Evolutionary conservation across 2,797 vertebrate genomes (phyloP), one percentile per base, ranked within the genome.

Genomic region (Ctenopoma kingsleyae): DNA sequence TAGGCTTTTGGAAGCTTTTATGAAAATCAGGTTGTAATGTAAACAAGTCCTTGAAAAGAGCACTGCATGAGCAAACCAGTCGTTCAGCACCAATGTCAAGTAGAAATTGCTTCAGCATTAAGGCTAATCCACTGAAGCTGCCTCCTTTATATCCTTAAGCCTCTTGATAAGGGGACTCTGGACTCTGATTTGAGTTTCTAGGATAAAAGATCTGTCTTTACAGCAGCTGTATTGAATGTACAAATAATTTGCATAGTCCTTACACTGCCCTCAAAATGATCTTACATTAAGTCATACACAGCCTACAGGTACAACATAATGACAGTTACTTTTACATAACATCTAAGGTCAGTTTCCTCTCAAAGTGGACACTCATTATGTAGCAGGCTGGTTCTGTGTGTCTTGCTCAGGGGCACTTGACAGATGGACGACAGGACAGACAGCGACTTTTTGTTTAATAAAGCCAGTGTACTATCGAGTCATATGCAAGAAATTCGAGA

Each of bases 121-220:
- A 67, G 20, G 23, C 57, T 87, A 80, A 83, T 87, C 81, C 83
- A 68, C 13, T 5, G 35, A 40, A 23, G 30, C 66, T 73, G 56
- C 38, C 85, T 49, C 64, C 32, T 27, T 66, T 60, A 16, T 25
- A 32, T 13, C 55, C 60, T 32, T 64, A 82, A 84, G 68, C 66
- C 61, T 32, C 38, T 58, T 67, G 22, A 48, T 67, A 19, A 85
- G 40, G 35, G 30, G 16, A 68, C 56, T 69, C 53, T 69, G 60
- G 61, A 49, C 47, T 47, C 19, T 74, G 52, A 63, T 74, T 57
- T 47, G n/a, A 80, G 38, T 48, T 74, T 82, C 59, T 23, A 44
- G 52, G 67, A 76, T 57, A 38, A 54, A 62, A 81, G 47, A 9
- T 4, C 35, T 30, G 11, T 67, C 35, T 35, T 63, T 35, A 22